Percentiles rank a stretch among this genome's conserved stretches.
These are phyloP conservation scores for Brachionus angularis DNA, from an alignment of 1,140 invertebrate genomes.

Conservation along the genomic window DNA sequence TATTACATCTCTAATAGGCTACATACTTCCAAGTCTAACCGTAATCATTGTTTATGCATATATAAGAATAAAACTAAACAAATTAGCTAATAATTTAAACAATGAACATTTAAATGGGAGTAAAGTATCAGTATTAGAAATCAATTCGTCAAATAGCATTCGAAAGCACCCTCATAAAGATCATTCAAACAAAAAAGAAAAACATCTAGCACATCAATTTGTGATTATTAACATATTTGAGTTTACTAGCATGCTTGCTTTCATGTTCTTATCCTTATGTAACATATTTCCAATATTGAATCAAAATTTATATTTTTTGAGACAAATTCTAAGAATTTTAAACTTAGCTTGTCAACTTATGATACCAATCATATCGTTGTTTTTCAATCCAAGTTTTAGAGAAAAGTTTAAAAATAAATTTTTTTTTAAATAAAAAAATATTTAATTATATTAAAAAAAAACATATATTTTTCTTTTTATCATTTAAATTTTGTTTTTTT, in stretches of 20 bases:
- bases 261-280: conserved; percentile 20
- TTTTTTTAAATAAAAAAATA: too few species aligned
- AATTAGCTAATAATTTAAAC: not conserved
- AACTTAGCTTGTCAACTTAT: conserved; percentile 11
- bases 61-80: not conserved
- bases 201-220: conserved; percentile 23
- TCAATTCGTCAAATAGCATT: too few species aligned
- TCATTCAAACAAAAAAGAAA: conserved; percentile 32
- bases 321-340: not conserved
- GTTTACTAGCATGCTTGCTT: conserved; percentile 3
- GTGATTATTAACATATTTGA: not conserved
- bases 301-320: conserved; percentile 14
- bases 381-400: conserved; percentile 16
- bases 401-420: too few species aligned
- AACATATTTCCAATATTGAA: conserved; percentile 22
- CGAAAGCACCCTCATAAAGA: too few species aligned
- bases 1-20: not conserved
- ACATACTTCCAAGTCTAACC: not conserved
- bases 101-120: not conserved
- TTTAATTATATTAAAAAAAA: too few species aligned
- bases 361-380: conserved; percentile 17
- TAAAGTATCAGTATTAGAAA: conserved; percentile 4
- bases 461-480: too few species aligned
- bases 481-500: too few species aligned
- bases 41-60: conserved; percentile 7